A percentile compares a stretch with the other conserved stretches of the same genome.
phyloP scores from a whole-genome alignment of 2,113 vertebrate genomes.

The Ia io region DNA sequence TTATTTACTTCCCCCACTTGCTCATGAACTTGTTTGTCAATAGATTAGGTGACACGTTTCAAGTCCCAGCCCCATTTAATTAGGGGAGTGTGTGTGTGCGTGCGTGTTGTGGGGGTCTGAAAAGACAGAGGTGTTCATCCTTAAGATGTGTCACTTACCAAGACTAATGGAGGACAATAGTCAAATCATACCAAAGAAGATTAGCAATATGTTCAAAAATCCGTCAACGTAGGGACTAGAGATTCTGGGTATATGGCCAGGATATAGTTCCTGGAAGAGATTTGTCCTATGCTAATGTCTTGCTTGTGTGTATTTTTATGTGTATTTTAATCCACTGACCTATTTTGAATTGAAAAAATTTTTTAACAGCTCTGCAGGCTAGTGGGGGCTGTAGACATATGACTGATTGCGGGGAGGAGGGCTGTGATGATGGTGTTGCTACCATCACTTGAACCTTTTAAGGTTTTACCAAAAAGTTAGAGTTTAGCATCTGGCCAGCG shows the following conservation, averaged over 20 bases:
- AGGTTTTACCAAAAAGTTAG: background rate
- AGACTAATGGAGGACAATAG: background rate
- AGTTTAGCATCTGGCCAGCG: background rate
- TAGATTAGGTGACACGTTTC: constrained; percentile 24
- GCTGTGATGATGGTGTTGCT: background rate
- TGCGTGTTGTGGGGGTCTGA: background rate
- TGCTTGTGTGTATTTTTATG: background rate
- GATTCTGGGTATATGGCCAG: background rate
- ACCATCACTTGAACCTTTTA: background rate
- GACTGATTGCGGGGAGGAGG: background rate
- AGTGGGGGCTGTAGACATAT: background rate
- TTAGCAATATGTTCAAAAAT: background rate
- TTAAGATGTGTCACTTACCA: background rate
- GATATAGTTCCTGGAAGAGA: constrained; percentile 20
- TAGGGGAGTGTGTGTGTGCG: background rate
- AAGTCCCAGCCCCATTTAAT: constrained; percentile 59
- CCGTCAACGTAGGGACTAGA: background rate
- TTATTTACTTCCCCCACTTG: constrained; percentile 63
- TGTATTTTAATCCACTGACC: background rate
- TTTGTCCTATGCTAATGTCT: background rate
- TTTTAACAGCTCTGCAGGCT: background rate
- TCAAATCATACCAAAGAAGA: background rate
- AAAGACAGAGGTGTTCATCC: background rate
- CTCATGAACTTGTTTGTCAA: constrained; percentile 69
- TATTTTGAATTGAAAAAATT: background rate